A percentile compares a stretch with the other conserved stretches of the same genome.
Evolutionary conservation across 2,888 invertebrate species (phyloP).

Genomic region (Schizotus pectinicornis): DNA sequence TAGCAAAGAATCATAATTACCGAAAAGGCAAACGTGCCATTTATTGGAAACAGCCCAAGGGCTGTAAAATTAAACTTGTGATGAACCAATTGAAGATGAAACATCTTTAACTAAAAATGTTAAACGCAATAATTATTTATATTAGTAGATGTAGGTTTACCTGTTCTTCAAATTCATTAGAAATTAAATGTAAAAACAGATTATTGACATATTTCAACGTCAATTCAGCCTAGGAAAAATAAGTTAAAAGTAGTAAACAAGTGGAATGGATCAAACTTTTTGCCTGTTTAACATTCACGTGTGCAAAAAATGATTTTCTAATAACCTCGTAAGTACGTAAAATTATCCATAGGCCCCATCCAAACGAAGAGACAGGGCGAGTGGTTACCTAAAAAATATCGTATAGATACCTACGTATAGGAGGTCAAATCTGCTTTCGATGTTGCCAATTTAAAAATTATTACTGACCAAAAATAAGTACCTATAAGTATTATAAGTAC

Average conservation of each 20-base stretch:
- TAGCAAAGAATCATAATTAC: slow-evolving; percentile 7
- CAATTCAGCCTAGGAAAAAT: slow-evolving; percentile 5
- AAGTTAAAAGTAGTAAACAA: no score
- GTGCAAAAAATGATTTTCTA: slow-evolving; percentile 18
- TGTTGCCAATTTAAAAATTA: no score
- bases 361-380: slow-evolving; percentile 22
- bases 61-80: slow-evolving; percentile 9
- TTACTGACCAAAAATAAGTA: no score
- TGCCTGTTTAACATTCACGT: slow-evolving; percentile 15
- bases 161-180: slow-evolving; percentile 8
- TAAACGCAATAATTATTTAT: neutral
- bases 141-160: slow-evolving; percentile 14
- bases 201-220: slow-evolving; percentile 13
- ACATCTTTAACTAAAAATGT: slow-evolving; percentile 23
- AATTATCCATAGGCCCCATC: slow-evolving; percentile 21
- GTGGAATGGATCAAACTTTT: no score
- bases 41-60: slow-evolving; percentile 15
- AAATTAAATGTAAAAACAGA: slow-evolving; percentile 5
- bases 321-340: slow-evolving; percentile 17
- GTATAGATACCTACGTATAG: neutral
- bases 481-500: no score
- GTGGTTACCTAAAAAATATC: slow-evolving; percentile 12
- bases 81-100: slow-evolving; percentile 16
- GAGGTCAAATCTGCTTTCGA: neutral
- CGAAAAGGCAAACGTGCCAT: slow-evolving; percentile 18